Conservation (phyloP, 2,888 invertebrate species). For the Calliphora vomitoria region DNA sequence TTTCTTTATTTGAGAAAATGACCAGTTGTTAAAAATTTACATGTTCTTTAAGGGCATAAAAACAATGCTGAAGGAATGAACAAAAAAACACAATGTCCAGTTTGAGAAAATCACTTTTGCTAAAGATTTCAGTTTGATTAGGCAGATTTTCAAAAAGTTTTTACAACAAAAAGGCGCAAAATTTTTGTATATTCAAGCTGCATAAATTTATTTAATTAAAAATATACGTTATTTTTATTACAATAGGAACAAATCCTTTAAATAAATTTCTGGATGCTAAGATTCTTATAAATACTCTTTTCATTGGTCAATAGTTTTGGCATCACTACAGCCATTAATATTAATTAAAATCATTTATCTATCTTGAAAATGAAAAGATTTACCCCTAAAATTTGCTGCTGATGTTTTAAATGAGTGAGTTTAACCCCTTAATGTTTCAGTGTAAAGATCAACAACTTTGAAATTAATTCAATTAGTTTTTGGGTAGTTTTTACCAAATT, state of each 20-base stretch:
- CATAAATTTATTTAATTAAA: not conserved
- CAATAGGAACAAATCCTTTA: not conserved
- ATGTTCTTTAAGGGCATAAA: not conserved
- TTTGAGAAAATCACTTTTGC: conserved; percentile 7
- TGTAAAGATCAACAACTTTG: conserved; percentile 11
- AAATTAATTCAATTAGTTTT: conserved; percentile 42
- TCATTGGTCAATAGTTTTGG: conserved; percentile 25
- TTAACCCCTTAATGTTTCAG: conserved; percentile 3
- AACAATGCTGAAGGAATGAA: too few relatives aligned
- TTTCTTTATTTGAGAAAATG: conserved; percentile 41
- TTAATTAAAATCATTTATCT: conserved; percentile 27
- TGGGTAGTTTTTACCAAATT: conserved; percentile 8
- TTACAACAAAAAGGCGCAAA: conserved; percentile 13
- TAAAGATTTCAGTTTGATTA: conserved; percentile 8
- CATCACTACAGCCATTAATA: conserved; percentile 35
- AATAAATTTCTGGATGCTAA: not conserved
- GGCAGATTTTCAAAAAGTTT: not conserved
- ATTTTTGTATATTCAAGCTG: not conserved
- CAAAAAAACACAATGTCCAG: conserved; percentile 13
- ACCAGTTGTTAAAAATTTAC: conserved; percentile 54
- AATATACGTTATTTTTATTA: not conserved
- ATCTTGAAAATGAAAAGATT: conserved; percentile 3
- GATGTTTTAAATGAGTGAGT: not conserved
- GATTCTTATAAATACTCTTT: not conserved
- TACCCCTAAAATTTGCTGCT: conserved; percentile 37